Evolutionary conservation across 2,113 vertebrate species (phyloP), one percentile per base, ranked within the genome.

Genomic region (Xiphophorus couchianus): DNA sequence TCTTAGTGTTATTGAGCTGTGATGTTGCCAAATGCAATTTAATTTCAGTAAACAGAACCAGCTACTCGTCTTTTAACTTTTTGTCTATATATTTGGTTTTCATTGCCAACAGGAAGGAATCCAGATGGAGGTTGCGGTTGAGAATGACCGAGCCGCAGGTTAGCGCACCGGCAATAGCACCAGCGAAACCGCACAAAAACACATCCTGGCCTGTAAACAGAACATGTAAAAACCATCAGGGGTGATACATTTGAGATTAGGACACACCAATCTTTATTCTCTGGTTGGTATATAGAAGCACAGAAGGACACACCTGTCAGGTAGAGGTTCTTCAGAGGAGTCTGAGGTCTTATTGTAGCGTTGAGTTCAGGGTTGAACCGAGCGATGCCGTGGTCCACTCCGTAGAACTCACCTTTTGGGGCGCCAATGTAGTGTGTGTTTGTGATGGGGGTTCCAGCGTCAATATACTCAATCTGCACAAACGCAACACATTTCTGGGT

Each of bases 311-410:
- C 72, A 97, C 97, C 97, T 91, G 97, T 98, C 75, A 98, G 90
- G 83, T 96, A 98, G 91, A 98, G 97, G 91, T 96, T 96, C 86
- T 96, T 96, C 84, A 98, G 74, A 0, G 96, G 91, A 0, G 96
- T 97, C 81, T 95, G 88, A 0, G 96, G 90, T 86, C 96, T 88
- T 2, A 96, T 0, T 0, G 86, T 28, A 0, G 93, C 90, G 0
- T 83, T 73, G 33, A 84, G 31, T 0, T 94, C 88, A 0, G 92
- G 87, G 22, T 77, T 91, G 82, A 97, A 93, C 17, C 96, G 95
- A 19, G 76, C 17, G 0, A 93, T 42, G 82, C 80, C 31, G 0
- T 97, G 96, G 54, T 94, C 90, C 0, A 51, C 35, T 0, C 97
- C 96, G 0, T 97, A 98, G 13, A 96, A 69, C 87, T 97, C 96